Percentiles rank a stretch among this genome's conserved stretches.
Evolutionary conservation across 2,113 vertebrate species (phyloP).

Genomic region (Boleophthalmus pectinirostris): DNA sequence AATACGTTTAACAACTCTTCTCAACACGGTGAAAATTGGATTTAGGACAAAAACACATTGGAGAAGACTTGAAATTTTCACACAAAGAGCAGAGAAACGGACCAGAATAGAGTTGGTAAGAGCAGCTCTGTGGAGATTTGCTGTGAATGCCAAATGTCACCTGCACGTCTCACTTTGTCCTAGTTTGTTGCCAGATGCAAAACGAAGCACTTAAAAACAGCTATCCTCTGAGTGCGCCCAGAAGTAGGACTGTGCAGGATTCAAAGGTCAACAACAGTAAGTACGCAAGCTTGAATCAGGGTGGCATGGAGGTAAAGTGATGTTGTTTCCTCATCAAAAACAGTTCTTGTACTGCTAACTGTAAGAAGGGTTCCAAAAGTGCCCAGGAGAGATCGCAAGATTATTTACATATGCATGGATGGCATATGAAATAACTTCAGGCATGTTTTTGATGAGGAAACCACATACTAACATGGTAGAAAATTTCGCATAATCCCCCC

Average conservation of each 20-base stretch:
- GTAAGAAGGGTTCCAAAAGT: too few relatives aligned
- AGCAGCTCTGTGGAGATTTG: conserved; percentile 55
- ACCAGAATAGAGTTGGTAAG: conserved; percentile 51
- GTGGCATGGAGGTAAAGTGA: not conserved
- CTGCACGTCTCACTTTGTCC: conserved; percentile 49
- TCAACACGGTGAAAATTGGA: not conserved
- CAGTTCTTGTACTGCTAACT: too few relatives aligned
- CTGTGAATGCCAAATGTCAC: conserved; percentile 64
- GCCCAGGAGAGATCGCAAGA: too few relatives aligned
- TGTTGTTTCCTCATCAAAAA: not conserved
- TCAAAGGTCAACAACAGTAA: not conserved
- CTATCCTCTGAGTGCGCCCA: not conserved
- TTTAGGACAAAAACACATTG: not conserved
- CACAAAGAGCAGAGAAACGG: conserved; percentile 44
- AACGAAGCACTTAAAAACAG: conserved; percentile 22
- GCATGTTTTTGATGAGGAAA: too few relatives aligned
- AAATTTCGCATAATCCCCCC: too few relatives aligned
- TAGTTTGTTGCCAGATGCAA: conserved; percentile 57
- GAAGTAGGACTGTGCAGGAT: conserved; percentile 5
- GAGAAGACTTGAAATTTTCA: conserved; percentile 5
- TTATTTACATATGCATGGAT: too few relatives aligned
- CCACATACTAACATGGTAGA: too few relatives aligned
- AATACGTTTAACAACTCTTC: not conserved
- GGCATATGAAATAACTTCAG: too few relatives aligned
- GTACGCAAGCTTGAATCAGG: not conserved